A percentile compares a stretch with the other conserved stretches of the same genome.
Conservation (phyloP, 2,888 invertebrate genomes). For the Pachymerium ferrugineum region DNA sequence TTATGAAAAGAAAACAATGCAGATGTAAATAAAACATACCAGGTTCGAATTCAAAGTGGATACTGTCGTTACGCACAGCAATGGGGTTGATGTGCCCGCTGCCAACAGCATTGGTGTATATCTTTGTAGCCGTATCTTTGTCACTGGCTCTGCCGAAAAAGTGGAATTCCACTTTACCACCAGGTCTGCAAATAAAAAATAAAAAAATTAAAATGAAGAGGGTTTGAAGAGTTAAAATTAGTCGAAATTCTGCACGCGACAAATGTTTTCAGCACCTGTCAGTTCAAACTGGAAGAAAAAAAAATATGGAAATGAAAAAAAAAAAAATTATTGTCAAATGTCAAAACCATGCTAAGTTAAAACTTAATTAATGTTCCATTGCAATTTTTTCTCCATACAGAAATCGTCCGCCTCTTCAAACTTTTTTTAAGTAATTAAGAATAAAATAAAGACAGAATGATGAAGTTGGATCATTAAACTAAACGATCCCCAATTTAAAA, state of each 20-base stretch:
- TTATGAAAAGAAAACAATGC: too few species aligned
- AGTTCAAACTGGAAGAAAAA: neutral
- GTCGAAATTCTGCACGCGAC: neutral
- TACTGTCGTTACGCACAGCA: neutral
- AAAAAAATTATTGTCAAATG: neutral
- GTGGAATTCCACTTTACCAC: slow-evolving; percentile 26
- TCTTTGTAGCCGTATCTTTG: neutral
- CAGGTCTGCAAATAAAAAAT: slow-evolving; percentile 6
- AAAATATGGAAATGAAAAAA: too few species aligned
- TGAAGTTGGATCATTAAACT: too few species aligned
- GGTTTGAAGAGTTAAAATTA: neutral
- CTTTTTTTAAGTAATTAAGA: neutral
- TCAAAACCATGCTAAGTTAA: neutral
- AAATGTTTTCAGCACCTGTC: neutral
- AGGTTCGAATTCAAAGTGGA: neutral
- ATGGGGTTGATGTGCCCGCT: neutral
- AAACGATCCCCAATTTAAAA: too few species aligned
- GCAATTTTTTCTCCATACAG: neutral
- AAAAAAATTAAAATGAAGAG: neutral
- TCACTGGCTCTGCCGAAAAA: slow-evolving; percentile 17
- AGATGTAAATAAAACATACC: neutral
- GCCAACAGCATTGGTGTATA: neutral
- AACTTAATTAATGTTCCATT: neutral
- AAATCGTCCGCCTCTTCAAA: neutral
- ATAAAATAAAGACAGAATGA: neutral